Evolutionary conservation across 2,113 vertebrate species (phyloP).

Genomic region (Pelobates fuscus): DNA sequence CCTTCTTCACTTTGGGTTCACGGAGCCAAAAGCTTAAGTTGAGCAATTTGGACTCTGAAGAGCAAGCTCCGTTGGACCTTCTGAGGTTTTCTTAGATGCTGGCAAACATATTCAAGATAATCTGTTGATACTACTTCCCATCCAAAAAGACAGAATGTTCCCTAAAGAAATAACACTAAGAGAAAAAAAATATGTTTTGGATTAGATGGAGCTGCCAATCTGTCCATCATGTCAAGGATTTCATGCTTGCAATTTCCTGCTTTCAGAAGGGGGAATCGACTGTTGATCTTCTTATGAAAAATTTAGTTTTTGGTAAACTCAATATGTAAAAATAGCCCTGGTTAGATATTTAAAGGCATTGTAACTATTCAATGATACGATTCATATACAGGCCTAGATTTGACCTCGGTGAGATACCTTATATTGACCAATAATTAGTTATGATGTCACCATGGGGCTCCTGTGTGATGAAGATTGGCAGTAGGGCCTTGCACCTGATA

Average conservation of each 20-base stretch:
- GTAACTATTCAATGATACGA: too few relatives aligned
- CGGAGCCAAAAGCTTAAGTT: not conserved
- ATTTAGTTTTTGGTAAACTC: constrained; percentile 6
- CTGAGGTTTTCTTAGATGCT: constrained; percentile 17
- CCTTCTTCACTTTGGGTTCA: not conserved
- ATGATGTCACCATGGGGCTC: too few relatives aligned
- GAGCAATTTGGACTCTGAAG: not conserved
- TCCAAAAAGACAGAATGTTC: constrained; percentile 49
- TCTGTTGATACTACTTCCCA: constrained; percentile 42
- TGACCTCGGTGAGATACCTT: too few relatives aligned
- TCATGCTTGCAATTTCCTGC: constrained; percentile 46
- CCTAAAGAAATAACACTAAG: constrained; percentile 48
- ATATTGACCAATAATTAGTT: too few relatives aligned
- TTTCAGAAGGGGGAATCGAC: not conserved
- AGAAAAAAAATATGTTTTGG: constrained; percentile 45
- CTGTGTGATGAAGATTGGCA: too few relatives aligned
- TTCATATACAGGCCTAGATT: too few relatives aligned
- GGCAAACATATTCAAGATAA: constrained; percentile 36
- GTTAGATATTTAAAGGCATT: too few relatives aligned
- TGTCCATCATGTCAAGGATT: constrained; percentile 42
- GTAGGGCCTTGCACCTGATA: too few relatives aligned
- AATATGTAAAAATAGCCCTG: not conserved
- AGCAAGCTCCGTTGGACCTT: constrained; percentile 12
- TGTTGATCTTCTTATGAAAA: constrained; percentile 4
- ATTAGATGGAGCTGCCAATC: constrained; percentile 46